Evolutionary conservation across 2,888 invertebrate genomes (phyloP).

Genomic region (Lepetodrilus schrolli): DNA sequence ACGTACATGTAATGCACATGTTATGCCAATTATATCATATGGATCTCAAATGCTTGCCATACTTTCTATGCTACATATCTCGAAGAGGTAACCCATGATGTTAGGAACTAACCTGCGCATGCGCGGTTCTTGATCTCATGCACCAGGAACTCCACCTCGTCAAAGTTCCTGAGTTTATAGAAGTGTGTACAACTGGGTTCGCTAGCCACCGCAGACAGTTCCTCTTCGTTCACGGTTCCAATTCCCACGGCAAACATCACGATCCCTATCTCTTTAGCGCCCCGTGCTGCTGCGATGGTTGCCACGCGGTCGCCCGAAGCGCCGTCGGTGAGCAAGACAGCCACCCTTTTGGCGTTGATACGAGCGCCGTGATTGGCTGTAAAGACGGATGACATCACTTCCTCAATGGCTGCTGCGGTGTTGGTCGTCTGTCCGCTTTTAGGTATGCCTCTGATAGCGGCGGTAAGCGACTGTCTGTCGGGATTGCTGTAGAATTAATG

Average conservation of each 20-base stretch:
- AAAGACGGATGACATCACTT: neutral
- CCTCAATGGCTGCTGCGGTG: constrained; percentile 34
- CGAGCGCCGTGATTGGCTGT: neutral
- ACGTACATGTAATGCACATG: no score
- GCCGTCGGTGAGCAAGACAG: constrained; percentile 42
- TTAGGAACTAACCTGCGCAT: constrained; percentile 41
- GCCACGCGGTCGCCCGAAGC: constrained; percentile 27
- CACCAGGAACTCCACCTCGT: constrained; percentile 39
- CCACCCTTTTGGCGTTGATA: constrained; percentile 29
- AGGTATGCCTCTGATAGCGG: constrained; percentile 30
- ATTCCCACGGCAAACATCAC: constrained; percentile 40
- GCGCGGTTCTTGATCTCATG: constrained; percentile 40
- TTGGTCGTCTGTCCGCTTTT: constrained; percentile 30
- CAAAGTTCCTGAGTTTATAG: constrained; percentile 34
- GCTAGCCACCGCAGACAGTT: constrained; percentile 35
- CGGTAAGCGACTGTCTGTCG: neutral
- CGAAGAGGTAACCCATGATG: no score
- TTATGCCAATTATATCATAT: no score
- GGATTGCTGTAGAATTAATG: constrained; percentile 30
- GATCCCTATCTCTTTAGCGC: constrained; percentile 11
- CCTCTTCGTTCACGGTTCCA: constrained; percentile 35
- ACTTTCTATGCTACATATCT: no score
- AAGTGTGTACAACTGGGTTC: constrained; percentile 38
- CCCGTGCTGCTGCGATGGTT: constrained; percentile 33
- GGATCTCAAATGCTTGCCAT: no score